Percentiles rank a stretch among this genome's conserved stretches.
phyloP scores from a whole-genome alignment of 2,888 invertebrate genomes.

The Dolichopus griseipennis region DNA sequence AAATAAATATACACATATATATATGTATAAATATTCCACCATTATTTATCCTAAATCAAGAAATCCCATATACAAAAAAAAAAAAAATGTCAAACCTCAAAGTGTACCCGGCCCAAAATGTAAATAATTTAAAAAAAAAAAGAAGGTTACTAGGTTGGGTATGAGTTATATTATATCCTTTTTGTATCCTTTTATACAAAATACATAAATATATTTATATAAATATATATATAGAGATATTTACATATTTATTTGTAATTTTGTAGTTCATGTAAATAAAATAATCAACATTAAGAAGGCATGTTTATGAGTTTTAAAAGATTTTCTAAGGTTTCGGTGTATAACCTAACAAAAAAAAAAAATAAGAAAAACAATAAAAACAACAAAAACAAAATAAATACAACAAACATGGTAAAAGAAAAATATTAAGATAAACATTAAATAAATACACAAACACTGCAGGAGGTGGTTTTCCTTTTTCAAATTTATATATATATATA shows the following conservation, averaged over 20 bases:
- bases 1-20: no score
- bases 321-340: background rate
- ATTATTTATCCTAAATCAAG: no score
- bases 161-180: background rate
- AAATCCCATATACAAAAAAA: no score
- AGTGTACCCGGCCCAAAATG: background rate
- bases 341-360: background rate
- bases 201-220: background rate
- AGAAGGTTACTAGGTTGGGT: slow-evolving; percentile 3
- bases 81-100: no score
- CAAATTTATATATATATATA: no score
- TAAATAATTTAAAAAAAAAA: background rate
- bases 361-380: background rate
- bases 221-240: no score
- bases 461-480: slow-evolving; percentile 1
- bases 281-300: slow-evolving; percentile 3
- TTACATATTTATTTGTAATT: background rate
- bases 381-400: background rate
- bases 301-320: background rate
- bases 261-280: background rate
- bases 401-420: background rate
- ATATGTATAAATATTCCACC: no score
- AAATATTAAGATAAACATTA: background rate
- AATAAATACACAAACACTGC: slow-evolving; percentile 1
- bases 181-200: background rate